Conservation (phyloP, 53 echinoderm and acorn worm genomes). For the Paelopatides confundens region DNA sequence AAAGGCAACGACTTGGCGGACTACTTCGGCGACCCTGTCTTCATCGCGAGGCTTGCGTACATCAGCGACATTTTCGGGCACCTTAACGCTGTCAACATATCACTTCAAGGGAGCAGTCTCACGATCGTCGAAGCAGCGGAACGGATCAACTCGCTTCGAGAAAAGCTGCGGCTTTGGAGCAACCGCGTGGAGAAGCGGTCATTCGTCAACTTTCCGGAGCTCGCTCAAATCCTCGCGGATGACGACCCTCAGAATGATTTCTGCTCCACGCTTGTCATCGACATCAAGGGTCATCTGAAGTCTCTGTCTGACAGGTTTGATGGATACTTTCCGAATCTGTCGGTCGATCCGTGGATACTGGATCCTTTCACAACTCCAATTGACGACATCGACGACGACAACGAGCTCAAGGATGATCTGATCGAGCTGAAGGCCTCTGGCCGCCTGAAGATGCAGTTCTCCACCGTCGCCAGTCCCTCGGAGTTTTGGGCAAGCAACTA, state of each 20-base stretch:
- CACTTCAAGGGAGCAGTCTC: background rate
- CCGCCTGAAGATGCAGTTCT: background rate
- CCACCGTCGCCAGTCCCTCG: background rate
- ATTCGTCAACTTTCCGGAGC: background rate
- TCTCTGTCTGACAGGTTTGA: background rate
- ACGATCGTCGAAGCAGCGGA: background rate
- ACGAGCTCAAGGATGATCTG: background rate
- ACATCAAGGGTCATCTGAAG: background rate
- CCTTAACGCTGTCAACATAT: background rate
- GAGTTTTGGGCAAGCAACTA: background rate
- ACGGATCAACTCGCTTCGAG: background rate
- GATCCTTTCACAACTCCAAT: too few species aligned
- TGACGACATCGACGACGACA: background rate
- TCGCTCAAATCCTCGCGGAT: background rate
- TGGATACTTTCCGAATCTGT: too few species aligned
- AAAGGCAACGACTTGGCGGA: too few species aligned
- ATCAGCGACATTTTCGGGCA: background rate
- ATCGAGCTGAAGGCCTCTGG: background rate
- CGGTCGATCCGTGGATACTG: too few species aligned
- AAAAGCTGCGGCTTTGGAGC: background rate
- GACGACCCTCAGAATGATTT: background rate
- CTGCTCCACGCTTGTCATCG: background rate
- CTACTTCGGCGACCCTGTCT: too few species aligned
- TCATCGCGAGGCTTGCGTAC: too few species aligned
- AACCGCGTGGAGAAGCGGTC: background rate